phyloP scores from a whole-genome alignment of 2,113 vertebrate genomes.

The Labrus mixtus region DNA sequence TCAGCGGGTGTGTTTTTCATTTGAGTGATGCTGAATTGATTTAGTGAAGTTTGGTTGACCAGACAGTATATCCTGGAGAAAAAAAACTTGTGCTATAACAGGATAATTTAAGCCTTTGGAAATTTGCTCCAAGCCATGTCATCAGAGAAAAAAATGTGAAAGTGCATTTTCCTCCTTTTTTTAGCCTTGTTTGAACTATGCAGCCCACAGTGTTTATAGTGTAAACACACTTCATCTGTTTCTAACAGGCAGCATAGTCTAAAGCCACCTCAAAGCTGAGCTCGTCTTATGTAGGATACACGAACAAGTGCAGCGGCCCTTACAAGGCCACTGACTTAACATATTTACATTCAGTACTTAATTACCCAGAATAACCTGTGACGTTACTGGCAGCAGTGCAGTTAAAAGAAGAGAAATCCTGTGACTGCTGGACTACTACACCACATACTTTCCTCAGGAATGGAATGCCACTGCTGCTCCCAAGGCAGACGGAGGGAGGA shows the following conservation, averaged over 20 bases:
- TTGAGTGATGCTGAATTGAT: neutral
- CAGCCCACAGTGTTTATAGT: constrained; percentile 33
- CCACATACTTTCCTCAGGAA: constrained; percentile 75
- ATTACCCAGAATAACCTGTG: constrained; percentile 75
- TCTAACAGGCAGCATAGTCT: constrained; percentile 19
- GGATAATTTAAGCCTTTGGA: neutral
- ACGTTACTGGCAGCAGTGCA: constrained; percentile 49
- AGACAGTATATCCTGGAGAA: neutral
- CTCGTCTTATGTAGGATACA: neutral
- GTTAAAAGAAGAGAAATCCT: constrained; percentile 76
- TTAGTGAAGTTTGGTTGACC: neutral
- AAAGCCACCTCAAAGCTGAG: constrained; percentile 5
- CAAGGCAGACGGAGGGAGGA: constrained; percentile 47
- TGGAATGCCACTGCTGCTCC: constrained; percentile 73
- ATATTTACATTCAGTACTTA: constrained; percentile 58
- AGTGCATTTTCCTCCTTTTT: neutral
- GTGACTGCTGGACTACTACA: constrained; percentile 76
- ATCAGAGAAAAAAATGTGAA: constrained; percentile 23
- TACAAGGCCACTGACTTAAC: constrained; percentile 53
- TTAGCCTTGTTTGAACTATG: constrained; percentile 37
- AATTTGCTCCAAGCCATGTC: constrained; percentile 1
- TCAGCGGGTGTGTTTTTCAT: neutral
- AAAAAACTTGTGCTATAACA: neutral
- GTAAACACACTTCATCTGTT: constrained; percentile 42
- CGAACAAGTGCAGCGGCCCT: constrained; percentile 11